These are phyloP conservation scores for Drosophila dives DNA, from an alignment of 2,888 invertebrate genomes.

Conservation along the genomic window DNA sequence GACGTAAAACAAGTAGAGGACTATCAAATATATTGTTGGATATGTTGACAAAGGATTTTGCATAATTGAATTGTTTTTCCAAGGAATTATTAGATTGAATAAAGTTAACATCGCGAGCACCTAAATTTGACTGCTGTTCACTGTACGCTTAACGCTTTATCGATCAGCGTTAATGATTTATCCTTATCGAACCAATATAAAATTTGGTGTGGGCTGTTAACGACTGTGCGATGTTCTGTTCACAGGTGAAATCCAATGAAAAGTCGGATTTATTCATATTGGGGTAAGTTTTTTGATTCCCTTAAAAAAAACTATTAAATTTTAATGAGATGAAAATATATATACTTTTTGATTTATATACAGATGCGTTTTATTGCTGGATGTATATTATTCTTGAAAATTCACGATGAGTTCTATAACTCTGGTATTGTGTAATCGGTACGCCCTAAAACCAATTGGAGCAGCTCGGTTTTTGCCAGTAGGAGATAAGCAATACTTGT, in stretches of 20 bases:
- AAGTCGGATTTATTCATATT: neutral
- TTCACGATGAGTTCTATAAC: neutral
- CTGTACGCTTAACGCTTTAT: neutral
- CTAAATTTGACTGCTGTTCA: conserved; percentile 25
- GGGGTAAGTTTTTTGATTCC: neutral
- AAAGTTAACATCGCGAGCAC: conserved; percentile 27
- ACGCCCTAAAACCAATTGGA: neutral
- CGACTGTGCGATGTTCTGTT: neutral
- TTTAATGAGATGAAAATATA: neutral
- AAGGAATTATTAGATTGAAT: neutral
- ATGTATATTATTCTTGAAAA: neutral
- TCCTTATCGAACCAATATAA: conserved; percentile 28
- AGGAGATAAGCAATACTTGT: conserved; percentile 29
- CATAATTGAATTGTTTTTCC: conserved; percentile 30
- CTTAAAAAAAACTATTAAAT: neutral
- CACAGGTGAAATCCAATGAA: neutral
- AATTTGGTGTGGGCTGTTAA: neutral
- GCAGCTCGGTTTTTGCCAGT: conserved; percentile 5
- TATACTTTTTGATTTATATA: neutral
- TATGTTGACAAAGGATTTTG: conserved; percentile 11
- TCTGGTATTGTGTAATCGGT: neutral
- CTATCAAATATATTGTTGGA: conserved; percentile 10
- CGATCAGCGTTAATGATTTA: conserved; percentile 18
- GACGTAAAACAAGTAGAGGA: conserved; percentile 29
- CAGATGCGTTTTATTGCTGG: neutral